These are phyloP conservation scores for Uromys caudimaculatus DNA, from an alignment of 2,797 vertebrate species.

Conservation along the genomic window DNA sequence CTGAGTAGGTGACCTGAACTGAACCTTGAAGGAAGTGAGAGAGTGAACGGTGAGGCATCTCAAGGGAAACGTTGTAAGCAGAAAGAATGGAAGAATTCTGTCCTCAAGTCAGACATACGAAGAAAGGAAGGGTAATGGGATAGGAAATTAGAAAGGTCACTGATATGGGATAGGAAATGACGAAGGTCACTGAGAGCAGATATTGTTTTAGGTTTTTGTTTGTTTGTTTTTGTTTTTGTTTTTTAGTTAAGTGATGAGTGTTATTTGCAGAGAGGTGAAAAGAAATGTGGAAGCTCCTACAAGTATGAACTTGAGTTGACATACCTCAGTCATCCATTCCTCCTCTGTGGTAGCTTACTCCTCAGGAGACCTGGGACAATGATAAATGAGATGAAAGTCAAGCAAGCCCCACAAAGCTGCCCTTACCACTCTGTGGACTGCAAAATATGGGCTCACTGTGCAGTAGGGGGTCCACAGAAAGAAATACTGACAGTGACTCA, in stretches of 20 bases:
- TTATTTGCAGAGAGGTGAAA: conserved; percentile 8
- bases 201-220: background rate
- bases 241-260: background rate
- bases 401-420: background rate
- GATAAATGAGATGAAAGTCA: background rate
- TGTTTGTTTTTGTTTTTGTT: background rate
- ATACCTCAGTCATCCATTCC: background rate
- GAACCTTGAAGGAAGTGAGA: background rate
- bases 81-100: background rate
- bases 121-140: background rate
- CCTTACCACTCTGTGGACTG: background rate
- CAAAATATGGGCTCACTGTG: conserved; percentile 11
- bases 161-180: background rate
- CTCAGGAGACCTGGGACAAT: background rate
- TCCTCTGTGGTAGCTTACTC: background rate
- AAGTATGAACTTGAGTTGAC: background rate
- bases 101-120: background rate
- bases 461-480: background rate
- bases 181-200: background rate
- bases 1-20: background rate
- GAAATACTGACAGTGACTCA: background rate
- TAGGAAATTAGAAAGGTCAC: background rate
- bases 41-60: background rate
- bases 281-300: background rate
- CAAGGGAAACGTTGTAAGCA: background rate